A percentile compares a stretch with the other conserved stretches of the same genome.
phyloP scores from a whole-genome alignment of 2,888 invertebrate genomes.

The Drosophila multiciliata region DNA sequence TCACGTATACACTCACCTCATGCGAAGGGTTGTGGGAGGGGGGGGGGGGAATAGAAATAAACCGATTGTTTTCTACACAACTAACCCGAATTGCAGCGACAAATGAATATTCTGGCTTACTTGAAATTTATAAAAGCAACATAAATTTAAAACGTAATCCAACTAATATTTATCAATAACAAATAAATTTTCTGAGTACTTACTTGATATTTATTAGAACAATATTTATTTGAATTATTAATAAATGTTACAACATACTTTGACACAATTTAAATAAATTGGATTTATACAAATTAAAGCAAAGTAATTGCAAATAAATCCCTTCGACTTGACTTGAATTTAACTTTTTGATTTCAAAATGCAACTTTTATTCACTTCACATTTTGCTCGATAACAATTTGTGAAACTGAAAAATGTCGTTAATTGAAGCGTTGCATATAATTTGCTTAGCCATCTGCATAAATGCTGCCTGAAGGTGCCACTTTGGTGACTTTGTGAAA shows the following conservation, averaged over 20 bases:
- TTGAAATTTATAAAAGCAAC: not conserved
- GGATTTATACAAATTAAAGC: not conserved
- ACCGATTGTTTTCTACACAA: conserved; percentile 2
- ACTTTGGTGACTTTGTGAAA: conserved; percentile 13
- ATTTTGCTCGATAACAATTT: not conserved
- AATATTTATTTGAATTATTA: not conserved
- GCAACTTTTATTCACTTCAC: not conserved
- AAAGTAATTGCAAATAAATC: not conserved
- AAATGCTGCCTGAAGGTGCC: conserved; percentile 23
- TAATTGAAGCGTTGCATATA: conserved; percentile 5
- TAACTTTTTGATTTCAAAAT: not conserved
- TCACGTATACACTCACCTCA: conserved; percentile 27
- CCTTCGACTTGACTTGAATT: not conserved
- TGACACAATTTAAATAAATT: not conserved
- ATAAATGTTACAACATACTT: not conserved
- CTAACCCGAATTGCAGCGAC: not conserved
- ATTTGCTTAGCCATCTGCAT: conserved; percentile 35
- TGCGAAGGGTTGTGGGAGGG: not conserved
- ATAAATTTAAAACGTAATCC: not conserved
- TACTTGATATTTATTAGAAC: not conserved
- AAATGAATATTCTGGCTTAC: not conserved
- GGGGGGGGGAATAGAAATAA: conserved; percentile 16
- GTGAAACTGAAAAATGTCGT: not conserved
- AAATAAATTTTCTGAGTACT: not conserved
- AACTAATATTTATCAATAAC: not conserved